Evolutionary conservation across 2,113 vertebrate species (phyloP).

Genomic region (Laterallus jamaicensis): DNA sequence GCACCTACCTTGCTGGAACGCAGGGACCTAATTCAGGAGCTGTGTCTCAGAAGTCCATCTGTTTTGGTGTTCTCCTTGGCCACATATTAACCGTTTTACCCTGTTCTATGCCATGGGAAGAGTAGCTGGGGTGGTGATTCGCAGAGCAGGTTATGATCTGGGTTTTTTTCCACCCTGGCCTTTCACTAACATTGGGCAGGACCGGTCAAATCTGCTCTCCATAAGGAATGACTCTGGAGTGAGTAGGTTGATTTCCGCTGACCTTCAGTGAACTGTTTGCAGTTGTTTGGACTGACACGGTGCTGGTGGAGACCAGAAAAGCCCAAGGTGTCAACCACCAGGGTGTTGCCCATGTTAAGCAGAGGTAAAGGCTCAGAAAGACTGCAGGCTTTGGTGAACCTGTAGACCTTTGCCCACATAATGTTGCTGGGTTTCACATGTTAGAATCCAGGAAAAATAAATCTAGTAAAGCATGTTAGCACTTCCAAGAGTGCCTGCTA

Average conservation of each 20-base stretch:
- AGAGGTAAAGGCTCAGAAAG: background rate
- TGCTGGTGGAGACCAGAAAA: background rate
- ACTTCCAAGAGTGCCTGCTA: background rate
- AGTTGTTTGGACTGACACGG: background rate
- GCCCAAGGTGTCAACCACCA: background rate
- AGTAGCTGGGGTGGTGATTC: background rate
- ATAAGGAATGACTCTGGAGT: background rate
- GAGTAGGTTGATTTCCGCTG: background rate
- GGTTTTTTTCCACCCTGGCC: background rate
- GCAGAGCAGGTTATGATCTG: background rate
- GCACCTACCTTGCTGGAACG: background rate
- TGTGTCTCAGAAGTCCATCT: background rate
- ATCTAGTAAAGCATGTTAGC: background rate
- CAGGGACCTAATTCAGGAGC: background rate
- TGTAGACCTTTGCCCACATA: background rate
- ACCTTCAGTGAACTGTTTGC: background rate
- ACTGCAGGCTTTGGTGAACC: background rate
- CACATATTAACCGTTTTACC: background rate
- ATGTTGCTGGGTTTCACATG: background rate
- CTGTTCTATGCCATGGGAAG: background rate
- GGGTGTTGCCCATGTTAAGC: background rate
- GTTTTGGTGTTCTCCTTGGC: background rate
- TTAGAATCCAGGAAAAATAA: background rate
- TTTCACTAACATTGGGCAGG: background rate
- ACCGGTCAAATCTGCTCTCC: background rate